Base-by-base conservation (phyloP, 2,888 invertebrate genomes). In the Drosophila neutralis region DNA sequence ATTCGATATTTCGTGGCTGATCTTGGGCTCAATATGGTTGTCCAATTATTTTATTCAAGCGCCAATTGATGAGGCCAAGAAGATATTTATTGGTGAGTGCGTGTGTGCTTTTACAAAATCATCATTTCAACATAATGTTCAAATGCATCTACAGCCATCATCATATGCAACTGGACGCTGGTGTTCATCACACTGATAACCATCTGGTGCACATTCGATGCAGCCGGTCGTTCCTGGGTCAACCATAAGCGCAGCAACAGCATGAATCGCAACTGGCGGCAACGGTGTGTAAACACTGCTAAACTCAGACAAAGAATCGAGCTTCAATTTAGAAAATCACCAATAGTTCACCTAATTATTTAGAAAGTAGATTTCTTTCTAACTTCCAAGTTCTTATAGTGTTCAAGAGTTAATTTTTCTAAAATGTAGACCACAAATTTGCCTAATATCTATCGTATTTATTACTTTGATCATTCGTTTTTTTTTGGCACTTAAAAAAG, bases 211-310 rank as follows among this genome's bases (percentile, higher is more conserved):
- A 96, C 96, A 4, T 97, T 96, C 93, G 97, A 97, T 93, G 94
- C 96, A 1, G 97, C 97, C n/a, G 97, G 97, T 21, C 94, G 97
- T 60, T 97, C 97, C 56, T 97, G 97, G 97, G 97, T 97, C 33
- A 96, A 96, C 90, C 96, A 96, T 91, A 95, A 95, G 90, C 94
- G 96, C 64, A 96, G 96, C 61, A 96, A 96, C 56, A 97, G 96
- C 90, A 94, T 95, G 89, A 95, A 96, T 83, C 94, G 96, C 82
- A 97, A 97, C 92, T 97, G 97, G 97, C 94, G 97, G 81, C 97
- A 97, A 92, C 95, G 97, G 97, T 97, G 87, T 70, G 74, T 69
- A 13, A 15, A n/a, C 21, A 27, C 48, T 24, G 24, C 24, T 48
- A 2, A 38, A 10, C n/a, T 38, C 38, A 10, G n/a, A 38, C 38